These are phyloP conservation scores for Equus quagga DNA, from an alignment of 2,113 vertebrate species.

Conservation along the genomic window DNA sequence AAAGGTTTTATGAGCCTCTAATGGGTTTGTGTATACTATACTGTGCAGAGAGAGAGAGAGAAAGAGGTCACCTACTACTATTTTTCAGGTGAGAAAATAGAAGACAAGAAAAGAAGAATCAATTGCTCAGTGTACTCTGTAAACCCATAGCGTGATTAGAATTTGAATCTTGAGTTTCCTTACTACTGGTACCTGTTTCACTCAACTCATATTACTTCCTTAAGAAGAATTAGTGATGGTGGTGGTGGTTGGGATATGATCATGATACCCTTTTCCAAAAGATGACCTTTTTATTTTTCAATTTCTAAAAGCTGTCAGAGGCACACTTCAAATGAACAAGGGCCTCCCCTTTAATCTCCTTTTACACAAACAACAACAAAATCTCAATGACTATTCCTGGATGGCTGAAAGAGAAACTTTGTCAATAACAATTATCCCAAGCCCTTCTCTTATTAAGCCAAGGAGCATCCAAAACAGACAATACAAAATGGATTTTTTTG, in stretches of 20 bases:
- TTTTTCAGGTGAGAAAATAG: slow-evolving; percentile 36
- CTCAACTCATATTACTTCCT: background rate
- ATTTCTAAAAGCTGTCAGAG: slow-evolving; percentile 51
- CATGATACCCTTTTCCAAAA: slow-evolving; percentile 20
- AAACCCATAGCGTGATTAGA: background rate
- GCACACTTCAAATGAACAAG: slow-evolving; percentile 40
- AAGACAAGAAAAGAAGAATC: background rate
- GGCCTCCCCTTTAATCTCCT: slow-evolving; percentile 14
- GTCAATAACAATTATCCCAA: slow-evolving; percentile 29
- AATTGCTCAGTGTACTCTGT: background rate
- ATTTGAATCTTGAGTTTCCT: slow-evolving; percentile 9
- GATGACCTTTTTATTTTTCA: slow-evolving; percentile 28
- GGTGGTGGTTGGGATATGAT: background rate
- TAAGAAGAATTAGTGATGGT: slow-evolving; percentile 6
- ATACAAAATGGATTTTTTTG: background rate
- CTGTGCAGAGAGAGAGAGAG: background rate
- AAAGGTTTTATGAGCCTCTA: slow-evolving; percentile 41
- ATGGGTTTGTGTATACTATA: background rate
- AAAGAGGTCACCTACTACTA: background rate
- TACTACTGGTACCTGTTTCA: background rate
- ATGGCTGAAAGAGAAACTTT: slow-evolving; percentile 53
- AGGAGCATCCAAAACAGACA: slow-evolving; percentile 51
- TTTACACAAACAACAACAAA: background rate
- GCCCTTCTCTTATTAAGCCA: slow-evolving; percentile 60
- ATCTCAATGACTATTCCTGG: background rate